Evolutionary conservation across 2,113 vertebrate species (phyloP).

Genomic region (Plectropomus leopardus): DNA sequence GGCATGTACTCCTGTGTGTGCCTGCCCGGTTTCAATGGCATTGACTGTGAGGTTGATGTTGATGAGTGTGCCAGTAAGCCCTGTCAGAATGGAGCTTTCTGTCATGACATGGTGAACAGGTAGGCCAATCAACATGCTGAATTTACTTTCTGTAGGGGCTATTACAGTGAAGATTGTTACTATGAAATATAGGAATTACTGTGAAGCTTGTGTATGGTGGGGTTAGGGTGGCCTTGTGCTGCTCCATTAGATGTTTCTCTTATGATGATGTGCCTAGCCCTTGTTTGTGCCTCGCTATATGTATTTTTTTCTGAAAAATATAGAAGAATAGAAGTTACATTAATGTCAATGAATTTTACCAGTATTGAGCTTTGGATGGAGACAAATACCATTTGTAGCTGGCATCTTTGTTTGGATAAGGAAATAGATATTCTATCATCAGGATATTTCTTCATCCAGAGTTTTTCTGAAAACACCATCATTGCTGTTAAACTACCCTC

Average conservation of each 20-base stretch:
- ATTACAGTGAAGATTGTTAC: background rate
- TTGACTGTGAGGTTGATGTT: slow-evolving; percentile 88
- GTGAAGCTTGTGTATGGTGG: no score
- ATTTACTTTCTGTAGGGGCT: background rate
- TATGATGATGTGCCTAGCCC: background rate
- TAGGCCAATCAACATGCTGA: slow-evolving; percentile 47
- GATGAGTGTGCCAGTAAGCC: slow-evolving; percentile 92
- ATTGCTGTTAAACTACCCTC: no score
- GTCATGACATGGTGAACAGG: slow-evolving; percentile 89
- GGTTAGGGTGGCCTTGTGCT: background rate
- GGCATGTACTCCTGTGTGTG: slow-evolving; percentile 91
- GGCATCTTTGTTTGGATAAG: no score
- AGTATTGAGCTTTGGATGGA: no score
- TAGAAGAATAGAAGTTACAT: no score
- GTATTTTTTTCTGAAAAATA: no score
- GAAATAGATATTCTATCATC: no score
- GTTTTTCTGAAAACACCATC: no score
- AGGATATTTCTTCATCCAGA: no score
- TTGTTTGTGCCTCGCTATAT: background rate
- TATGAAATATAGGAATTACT: background rate
- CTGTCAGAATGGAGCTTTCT: slow-evolving; percentile 86
- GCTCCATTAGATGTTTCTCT: background rate
- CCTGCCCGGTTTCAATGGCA: slow-evolving; percentile 85
- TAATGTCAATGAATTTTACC: no score
- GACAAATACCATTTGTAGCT: no score